A percentile compares a stretch with the other conserved stretches of the same genome.
Evolutionary conservation across 1,140 invertebrate genomes (phyloP).

Genomic region (Helicoverpa armigera): DNA sequence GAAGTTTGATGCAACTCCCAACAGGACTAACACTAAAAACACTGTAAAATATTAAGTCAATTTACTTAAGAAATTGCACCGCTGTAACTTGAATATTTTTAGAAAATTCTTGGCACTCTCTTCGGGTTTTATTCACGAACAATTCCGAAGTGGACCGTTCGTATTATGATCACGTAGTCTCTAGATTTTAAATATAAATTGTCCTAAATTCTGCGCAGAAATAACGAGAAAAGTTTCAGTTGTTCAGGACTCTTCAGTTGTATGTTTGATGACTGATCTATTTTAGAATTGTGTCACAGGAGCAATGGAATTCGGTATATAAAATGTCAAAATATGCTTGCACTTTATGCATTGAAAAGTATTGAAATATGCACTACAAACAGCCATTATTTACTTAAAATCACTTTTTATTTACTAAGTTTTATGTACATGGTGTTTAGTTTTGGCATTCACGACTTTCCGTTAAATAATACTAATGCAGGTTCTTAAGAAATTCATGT

Average conservation of each 20-base stretch:
- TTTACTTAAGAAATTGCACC: background rate
- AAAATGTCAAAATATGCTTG: no score
- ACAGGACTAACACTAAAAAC: background rate
- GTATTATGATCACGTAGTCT: slow-evolving; percentile 12
- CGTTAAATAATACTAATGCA: no score
- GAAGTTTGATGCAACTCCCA: no score
- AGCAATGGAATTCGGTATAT: no score
- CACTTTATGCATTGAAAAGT: no score
- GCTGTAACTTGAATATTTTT: slow-evolving; percentile 9
- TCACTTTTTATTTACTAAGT: no score
- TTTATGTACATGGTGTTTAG: no score
- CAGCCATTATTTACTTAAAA: no score
- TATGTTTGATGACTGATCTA: background rate
- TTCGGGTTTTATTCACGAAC: slow-evolving; percentile 9
- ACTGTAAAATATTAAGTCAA: background rate
- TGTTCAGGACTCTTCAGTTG: background rate
- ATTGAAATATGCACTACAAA: no score
- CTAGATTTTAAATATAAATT: slow-evolving; percentile 40
- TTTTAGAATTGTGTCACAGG: background rate
- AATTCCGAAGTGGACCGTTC: slow-evolving; percentile 16
- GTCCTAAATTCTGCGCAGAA: slow-evolving; percentile 20
- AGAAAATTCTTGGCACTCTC: background rate
- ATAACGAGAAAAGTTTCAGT: slow-evolving; percentile 33
- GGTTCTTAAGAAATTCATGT: no score
- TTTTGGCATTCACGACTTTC: no score